These are phyloP conservation scores for Drosophila nigricruria DNA, from an alignment of 2,888 invertebrate species.

Conservation along the genomic window DNA sequence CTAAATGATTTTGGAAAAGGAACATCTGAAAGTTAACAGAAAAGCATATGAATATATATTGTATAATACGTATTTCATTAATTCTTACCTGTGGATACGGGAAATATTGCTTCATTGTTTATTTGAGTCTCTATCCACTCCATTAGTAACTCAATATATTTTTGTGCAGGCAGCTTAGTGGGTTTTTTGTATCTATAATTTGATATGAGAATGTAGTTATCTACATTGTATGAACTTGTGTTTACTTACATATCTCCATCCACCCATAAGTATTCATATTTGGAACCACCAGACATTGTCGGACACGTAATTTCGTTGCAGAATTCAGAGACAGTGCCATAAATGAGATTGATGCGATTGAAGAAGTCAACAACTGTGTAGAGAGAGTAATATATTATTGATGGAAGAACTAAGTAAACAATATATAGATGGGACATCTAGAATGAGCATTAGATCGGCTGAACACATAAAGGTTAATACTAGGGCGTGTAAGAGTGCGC, in stretches of 20 bases:
- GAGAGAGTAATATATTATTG: background rate
- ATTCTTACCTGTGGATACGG: conserved; percentile 88
- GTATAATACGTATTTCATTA: background rate
- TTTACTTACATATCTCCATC: conserved; percentile 89
- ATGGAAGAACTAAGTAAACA: background rate
- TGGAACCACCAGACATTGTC: conserved; percentile 95
- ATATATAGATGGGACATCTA: background rate
- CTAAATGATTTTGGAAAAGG: conserved; percentile 95
- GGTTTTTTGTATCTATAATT: conserved; percentile 89
- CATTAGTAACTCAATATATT: conserved; percentile 93
- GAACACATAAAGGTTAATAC: too few species aligned
- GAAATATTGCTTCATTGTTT: conserved; percentile 94
- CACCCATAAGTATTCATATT: conserved; percentile 96
- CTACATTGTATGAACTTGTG: background rate
- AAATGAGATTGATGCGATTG: conserved; percentile 96
- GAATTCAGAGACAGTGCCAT: conserved; percentile 94
- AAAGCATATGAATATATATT: background rate
- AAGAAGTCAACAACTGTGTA: conserved; percentile 95
- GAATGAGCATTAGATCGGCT: too few species aligned
- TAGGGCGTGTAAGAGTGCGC: too few species aligned
- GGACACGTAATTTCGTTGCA: conserved; percentile 94
- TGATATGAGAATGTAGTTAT: background rate
- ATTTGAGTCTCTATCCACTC: conserved; percentile 97
- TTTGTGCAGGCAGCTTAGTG: conserved; percentile 92
- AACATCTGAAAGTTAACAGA: conserved; percentile 87